Evolutionary conservation across 2,113 vertebrate species (phyloP), one percentile per base, ranked within the genome.

Genomic region (Callaeas wilsoni): DNA sequence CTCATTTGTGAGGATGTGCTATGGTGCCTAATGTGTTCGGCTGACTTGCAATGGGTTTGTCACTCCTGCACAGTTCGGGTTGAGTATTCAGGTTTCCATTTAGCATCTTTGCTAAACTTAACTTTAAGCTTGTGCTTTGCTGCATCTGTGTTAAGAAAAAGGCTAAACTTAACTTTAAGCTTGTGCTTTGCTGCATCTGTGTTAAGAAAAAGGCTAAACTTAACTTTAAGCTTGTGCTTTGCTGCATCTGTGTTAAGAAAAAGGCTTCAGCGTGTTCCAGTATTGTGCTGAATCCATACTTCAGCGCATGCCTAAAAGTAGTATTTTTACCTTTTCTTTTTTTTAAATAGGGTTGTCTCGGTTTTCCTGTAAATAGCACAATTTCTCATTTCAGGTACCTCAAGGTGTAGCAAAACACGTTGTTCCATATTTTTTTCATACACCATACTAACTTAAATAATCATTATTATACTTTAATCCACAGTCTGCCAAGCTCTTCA

Each of bases 251-350:
- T 46, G 23, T 60, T 83, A 69, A 85, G 59, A 12, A 88, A 90
- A 86, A 65, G 22, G 11, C 22, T 94, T 87, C 49, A 32, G 7
- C 3, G 5, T 33, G 18, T 60, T 69, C 8, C 33, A 59, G 19
- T 42, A 55, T 26, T 82, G 37, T 62, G 21, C n/a, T 33, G 41
- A 76, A 85, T 84, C 69, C 84, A 42, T 65, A 41, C 17, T 50
- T 81, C 1, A 2, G 14, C 7, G 6, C 18, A 35, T 13, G 26
- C 25, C 47, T 59, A 18, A 30, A 90, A 67, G 47, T 26, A 2
- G 1, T 10, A 2, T 2, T 4, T n/a, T 50, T 47, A 46, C 17
- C 1, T 2, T 0, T 23, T 52, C 42, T 47, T 55, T 59, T 63
- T 47, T 57, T 55, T 5, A 19, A 39, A 55, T n/a, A 55, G 5